These are phyloP conservation scores for Ecdyonurus torrentis DNA, from an alignment of 2,888 invertebrate species.

Conservation along the genomic window DNA sequence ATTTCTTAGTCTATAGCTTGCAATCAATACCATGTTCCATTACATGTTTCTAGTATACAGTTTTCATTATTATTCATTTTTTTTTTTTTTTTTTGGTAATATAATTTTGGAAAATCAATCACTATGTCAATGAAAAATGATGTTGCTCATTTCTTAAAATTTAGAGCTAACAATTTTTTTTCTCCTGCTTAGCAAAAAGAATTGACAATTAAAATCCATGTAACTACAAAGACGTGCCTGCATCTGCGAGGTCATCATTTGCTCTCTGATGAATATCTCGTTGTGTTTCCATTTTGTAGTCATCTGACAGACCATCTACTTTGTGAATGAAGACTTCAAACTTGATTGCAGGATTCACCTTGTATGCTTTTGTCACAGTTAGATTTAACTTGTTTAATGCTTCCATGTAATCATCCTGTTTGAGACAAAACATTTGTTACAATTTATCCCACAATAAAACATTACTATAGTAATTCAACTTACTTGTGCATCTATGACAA, in stretches of 20 bases:
- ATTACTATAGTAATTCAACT: too few species aligned
- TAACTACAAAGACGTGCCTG: too few species aligned
- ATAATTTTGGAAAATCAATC: too few species aligned
- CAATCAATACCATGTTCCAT: too few species aligned
- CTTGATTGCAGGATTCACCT: conserved; percentile 89
- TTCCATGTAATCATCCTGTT: conserved; percentile 88
- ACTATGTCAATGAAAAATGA: too few species aligned
- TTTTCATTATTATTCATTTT: too few species aligned
- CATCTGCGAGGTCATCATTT: conserved; percentile 83
- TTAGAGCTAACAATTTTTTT: not conserved
- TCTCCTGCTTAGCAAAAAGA: conserved; percentile 5
- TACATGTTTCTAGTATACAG: too few species aligned
- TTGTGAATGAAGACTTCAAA: conserved; percentile 99
- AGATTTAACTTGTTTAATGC: conserved; percentile 82
- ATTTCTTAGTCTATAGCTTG: too few species aligned
- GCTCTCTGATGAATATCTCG: conserved; percentile 95
- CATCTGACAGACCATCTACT: conserved; percentile 97
- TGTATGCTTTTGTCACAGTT: conserved; percentile 87
- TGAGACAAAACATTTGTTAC: conserved; percentile 18
- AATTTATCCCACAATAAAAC: conserved; percentile 6
- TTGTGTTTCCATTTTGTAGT: conserved; percentile 98
- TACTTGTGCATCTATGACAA: conserved; percentile 96
- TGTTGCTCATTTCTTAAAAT: too few species aligned
- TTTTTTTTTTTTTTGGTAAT: too few species aligned
- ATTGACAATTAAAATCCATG: too few species aligned